Evolutionary conservation across 2,113 vertebrate species (phyloP), one percentile per base, ranked within the genome.

Genomic region (Glaucidium brasilianum): DNA sequence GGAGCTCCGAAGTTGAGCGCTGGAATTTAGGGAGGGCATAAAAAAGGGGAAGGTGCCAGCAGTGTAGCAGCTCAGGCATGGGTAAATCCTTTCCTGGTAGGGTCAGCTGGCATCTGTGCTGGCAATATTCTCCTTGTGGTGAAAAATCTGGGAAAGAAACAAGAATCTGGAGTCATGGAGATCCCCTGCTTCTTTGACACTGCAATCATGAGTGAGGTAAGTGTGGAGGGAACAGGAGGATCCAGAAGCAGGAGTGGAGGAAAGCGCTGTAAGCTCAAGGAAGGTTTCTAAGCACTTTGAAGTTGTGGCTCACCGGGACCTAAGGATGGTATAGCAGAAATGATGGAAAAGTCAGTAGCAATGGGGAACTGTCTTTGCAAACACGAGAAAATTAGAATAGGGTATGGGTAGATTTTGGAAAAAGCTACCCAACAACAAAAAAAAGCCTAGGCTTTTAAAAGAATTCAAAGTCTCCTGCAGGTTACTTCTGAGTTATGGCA

Each of bases 141-240:
- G 66, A 75, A 63, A 87, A 18, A 21, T 66, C 13, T 90, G 66
- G 35, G 55, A 68, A 25, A 63, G 12, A 37, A 76, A 34, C 4
- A 39, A 68, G 35, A 52, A n/a, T 41, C 8, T 68, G 49, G 21
- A 58, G 25, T n/a, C 25, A 3, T 6, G 39, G 39, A 8, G 20
- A 45, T 75, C 5, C 9, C n/a, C 25, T 63, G 21, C 5, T 56
- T 47, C 75, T 35, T 62, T 66, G 21, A 4, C 29, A 25, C 5
- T 7, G 6, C 4, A 20, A 11, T 14, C 30, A 7, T 0, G 1
- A 52, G n/a, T 21, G 5, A 83, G 43, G n/a, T 26, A 7, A 52
- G 26, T 10, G 39, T 21, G 39, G 41, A 77, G 26, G 23, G 64
- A 12, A 4, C 0, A 4, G 15, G 23, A 56, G 90, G 50, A 32